Evolutionary conservation across 2,797 vertebrate species (phyloP).

Genomic region (Manis crassicaudata): DNA sequence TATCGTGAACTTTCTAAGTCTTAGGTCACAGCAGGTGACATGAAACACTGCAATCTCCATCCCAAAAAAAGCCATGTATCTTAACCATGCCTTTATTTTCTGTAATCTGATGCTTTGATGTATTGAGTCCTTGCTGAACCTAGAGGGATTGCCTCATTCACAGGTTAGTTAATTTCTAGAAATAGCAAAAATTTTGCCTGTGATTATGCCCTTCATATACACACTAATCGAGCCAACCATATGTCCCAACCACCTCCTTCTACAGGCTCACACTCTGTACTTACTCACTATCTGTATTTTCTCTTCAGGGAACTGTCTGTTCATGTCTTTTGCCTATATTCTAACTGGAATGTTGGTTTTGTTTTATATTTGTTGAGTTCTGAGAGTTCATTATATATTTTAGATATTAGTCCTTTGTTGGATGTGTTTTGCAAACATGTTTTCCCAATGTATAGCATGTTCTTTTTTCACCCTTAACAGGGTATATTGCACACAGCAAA

Average conservation of each 20-base stretch:
- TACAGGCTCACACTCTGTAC: neutral
- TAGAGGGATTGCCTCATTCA: neutral
- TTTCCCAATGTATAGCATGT: neutral
- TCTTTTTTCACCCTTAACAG: neutral
- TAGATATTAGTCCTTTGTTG: neutral
- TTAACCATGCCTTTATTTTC: neutral
- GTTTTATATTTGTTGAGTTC: neutral
- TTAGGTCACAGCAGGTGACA: too few species aligned
- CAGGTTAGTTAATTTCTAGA: neutral
- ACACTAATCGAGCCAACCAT: neutral
- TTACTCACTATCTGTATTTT: neutral
- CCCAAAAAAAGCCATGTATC: neutral
- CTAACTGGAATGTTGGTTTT: neutral
- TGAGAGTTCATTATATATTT: neutral
- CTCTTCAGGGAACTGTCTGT: neutral
- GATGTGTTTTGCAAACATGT: neutral
- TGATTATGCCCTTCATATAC: neutral
- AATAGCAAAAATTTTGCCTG: neutral
- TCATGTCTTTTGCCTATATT: neutral
- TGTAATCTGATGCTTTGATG: neutral
- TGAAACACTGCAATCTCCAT: neutral
- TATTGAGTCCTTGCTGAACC: neutral
- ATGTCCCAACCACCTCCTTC: neutral
- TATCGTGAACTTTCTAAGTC: neutral
- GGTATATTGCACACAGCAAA: neutral